Conservation (phyloP, 2,797 vertebrate genomes). For the Cichlasoma orientale region DNA sequence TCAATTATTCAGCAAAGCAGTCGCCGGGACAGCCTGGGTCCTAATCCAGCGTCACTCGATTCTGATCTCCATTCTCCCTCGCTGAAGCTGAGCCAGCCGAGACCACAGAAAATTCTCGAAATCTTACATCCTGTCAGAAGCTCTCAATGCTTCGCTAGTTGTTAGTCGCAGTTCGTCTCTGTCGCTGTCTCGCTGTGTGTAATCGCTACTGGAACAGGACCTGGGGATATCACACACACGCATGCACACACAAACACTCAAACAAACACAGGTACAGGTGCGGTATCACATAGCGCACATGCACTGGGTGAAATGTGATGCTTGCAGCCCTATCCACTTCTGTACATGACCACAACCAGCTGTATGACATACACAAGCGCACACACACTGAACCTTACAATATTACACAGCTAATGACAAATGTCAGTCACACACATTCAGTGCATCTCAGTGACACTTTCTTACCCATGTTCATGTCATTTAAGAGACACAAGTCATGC, state of each 20-base stretch:
- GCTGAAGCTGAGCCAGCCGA: slow-evolving; percentile 18
- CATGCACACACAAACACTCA: slow-evolving; percentile 35
- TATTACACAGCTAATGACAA: slow-evolving; percentile 52
- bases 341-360: slow-evolving; percentile 63
- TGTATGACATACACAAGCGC: slow-evolving; percentile 45
- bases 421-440: slow-evolving; percentile 51
- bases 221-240: slow-evolving; percentile 70
- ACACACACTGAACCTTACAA: slow-evolving; percentile 37
- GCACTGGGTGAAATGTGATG: slow-evolving; percentile 64
- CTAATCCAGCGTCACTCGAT: slow-evolving; percentile 52
- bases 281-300: slow-evolving; percentile 69
- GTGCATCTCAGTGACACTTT: slow-evolving; percentile 34
- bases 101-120: slow-evolving; percentile 42
- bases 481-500: slow-evolving; percentile 44
- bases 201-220: slow-evolving; percentile 75
- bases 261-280: slow-evolving; percentile 45
- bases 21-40: slow-evolving; percentile 6
- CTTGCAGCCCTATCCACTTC: slow-evolving; percentile 48
- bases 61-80: slow-evolving; percentile 42
- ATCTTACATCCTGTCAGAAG: slow-evolving; percentile 65
- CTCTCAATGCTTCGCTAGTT: slow-evolving; percentile 60
- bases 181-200: slow-evolving; percentile 51
- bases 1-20: slow-evolving; percentile 70
- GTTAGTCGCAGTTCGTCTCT: slow-evolving; percentile 51
- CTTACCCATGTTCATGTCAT: slow-evolving; percentile 37